phyloP scores from a whole-genome alignment of 2,797 vertebrate species.

The Brachyalestes nurse region DNA sequence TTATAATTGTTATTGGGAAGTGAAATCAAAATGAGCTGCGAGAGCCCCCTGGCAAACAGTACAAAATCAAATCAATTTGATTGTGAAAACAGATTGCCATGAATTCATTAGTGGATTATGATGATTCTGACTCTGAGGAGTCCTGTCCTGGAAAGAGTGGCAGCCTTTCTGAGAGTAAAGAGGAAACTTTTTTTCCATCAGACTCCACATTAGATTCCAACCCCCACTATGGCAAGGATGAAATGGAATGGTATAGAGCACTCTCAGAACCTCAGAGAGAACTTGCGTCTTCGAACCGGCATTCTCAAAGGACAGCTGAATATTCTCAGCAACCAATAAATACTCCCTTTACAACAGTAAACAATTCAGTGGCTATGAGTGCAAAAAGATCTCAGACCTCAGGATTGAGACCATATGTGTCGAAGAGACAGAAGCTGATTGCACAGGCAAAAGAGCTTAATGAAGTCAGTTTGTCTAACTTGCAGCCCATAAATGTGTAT shows the following conservation, averaged over 20 bases:
- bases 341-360: background rate
- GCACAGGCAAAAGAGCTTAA: conserved; percentile 43
- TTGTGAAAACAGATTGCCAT: conserved; percentile 62
- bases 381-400: conserved; percentile 71
- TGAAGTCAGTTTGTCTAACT: conserved; percentile 25
- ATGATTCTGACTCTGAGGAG: conserved; percentile 86
- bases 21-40: no score
- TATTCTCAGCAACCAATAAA: background rate
- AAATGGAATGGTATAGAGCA: background rate
- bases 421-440: conserved; percentile 83
- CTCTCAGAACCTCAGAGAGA: background rate
- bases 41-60: background rate
- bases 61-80: background rate
- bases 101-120: conserved; percentile 91
- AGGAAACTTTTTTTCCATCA: background rate
- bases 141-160: background rate
- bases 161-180: background rate
- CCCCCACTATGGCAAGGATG: background rate
- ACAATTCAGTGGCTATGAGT: conserved; percentile 32
- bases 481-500: conserved; percentile 54
- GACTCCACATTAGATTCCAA: background rate
- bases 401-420: conserved; percentile 85
- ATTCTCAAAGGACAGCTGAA: background rate
- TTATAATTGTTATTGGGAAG: no score
- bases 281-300: background rate